Conservation (phyloP, 2,113 vertebrate genomes). For the Chionodraco myersi region DNA sequence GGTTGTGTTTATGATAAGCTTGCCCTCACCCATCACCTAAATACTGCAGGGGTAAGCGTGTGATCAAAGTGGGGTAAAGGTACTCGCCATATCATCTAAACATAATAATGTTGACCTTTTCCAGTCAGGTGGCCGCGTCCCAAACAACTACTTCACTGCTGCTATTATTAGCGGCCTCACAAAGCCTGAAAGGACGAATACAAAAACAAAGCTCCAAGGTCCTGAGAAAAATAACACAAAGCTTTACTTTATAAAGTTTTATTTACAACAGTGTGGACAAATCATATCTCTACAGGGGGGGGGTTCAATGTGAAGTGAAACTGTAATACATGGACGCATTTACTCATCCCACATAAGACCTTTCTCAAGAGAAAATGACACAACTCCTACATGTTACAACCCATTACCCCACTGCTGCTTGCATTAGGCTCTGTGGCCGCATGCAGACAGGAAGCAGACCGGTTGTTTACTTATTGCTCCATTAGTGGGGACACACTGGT, state of each 20-base stretch:
- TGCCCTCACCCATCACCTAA: slow-evolving; percentile 32
- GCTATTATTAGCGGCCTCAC: slow-evolving; percentile 67
- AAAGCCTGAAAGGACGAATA: slow-evolving; percentile 28
- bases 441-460: slow-evolving; percentile 8
- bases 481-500: background rate
- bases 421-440: background rate
- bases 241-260: slow-evolving; percentile 9
- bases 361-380: slow-evolving; percentile 52
- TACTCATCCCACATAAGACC: slow-evolving; percentile 11
- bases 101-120: slow-evolving; percentile 75
- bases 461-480: background rate
- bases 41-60: slow-evolving; percentile 44
- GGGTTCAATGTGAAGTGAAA: slow-evolving; percentile 1
- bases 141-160: slow-evolving; percentile 49
- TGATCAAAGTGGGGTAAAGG: slow-evolving; percentile 80
- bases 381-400: slow-evolving; percentile 29
- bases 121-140: slow-evolving; percentile 58
- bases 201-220: slow-evolving; percentile 13
- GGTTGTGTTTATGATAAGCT: slow-evolving; percentile 22
- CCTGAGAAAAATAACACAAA: background rate
- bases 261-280: slow-evolving; percentile 19
- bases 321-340: slow-evolving; percentile 24
- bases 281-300: background rate
- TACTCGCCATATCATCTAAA: slow-evolving; percentile 66
- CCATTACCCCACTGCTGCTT: slow-evolving; percentile 24